These are phyloP conservation scores for Pararge aegeria DNA, from an alignment of 1,140 invertebrate species.

Conservation along the genomic window DNA sequence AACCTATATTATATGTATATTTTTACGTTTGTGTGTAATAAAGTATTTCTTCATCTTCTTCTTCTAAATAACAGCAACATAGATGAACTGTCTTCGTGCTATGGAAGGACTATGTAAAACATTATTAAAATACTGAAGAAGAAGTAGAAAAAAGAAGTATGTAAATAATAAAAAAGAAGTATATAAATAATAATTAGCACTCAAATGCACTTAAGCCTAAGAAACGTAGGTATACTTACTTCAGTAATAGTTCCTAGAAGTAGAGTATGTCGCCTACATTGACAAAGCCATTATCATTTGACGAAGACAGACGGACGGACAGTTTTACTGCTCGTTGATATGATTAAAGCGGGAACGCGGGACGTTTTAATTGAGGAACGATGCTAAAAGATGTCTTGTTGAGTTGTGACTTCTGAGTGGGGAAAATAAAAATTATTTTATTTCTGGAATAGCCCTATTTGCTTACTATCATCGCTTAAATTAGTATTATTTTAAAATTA, in stretches of 20 bases:
- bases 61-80: no score
- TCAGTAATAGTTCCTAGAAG: constrained; percentile 29
- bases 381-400: not conserved
- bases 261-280: constrained; percentile 12
- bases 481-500: no score
- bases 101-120: no score
- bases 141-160: no score
- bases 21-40: no score
- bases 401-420: constrained; percentile 6
- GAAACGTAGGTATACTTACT: not conserved
- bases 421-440: constrained; percentile 12
- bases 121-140: no score
- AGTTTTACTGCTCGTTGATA: constrained; percentile 38
- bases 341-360: constrained; percentile 23
- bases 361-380: constrained; percentile 27
- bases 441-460: not conserved
- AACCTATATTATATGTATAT: no score
- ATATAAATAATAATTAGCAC: no score
- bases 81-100: no score
- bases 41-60: no score
- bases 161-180: no score
- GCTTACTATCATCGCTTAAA: no score
- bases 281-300: constrained; percentile 38
- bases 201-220: not conserved
- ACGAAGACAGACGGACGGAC: constrained; percentile 35